Evolutionary conservation across 2,797 vertebrate genomes (phyloP).

Genomic region (Poecilia wingei): DNA sequence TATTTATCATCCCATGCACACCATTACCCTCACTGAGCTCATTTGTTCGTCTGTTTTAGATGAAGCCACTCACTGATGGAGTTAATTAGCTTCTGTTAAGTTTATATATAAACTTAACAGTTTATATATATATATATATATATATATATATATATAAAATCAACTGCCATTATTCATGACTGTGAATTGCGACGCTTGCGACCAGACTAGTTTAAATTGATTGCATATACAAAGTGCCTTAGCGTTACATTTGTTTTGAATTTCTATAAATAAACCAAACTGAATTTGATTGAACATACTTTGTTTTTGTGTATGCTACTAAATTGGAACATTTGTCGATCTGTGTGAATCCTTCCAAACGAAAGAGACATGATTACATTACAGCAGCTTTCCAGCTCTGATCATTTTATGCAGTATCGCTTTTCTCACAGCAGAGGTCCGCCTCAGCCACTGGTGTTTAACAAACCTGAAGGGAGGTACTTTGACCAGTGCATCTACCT

Average conservation of each 20-base stretch:
- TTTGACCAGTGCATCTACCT: conserved; percentile 1
- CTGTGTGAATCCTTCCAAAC: background rate
- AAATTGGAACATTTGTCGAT: background rate
- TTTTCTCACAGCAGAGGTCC: conserved; percentile 12
- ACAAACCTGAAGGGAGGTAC: background rate
- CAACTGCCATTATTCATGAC: background rate
- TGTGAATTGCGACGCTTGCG: background rate
- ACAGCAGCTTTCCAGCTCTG: background rate
- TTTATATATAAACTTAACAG: too few relatives aligned
- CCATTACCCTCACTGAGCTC: background rate
- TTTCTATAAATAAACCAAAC: background rate
- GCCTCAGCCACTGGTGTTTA: background rate
- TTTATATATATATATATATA: too few relatives aligned
- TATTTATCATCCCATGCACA: background rate
- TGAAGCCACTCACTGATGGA: background rate
- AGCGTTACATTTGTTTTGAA: background rate
- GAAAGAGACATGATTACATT: background rate
- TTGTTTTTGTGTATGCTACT: background rate
- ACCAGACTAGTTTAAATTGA: background rate
- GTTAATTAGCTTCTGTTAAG: background rate
- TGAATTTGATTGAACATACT: background rate
- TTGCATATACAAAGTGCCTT: background rate
- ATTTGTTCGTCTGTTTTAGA: background rate
- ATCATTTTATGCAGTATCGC: background rate
- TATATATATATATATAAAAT: too few relatives aligned